Percentiles rank a stretch among this genome's conserved stretches.
Evolutionary conservation across 2,797 vertebrate species (phyloP).

Genomic region (Acropternis orthonyx): DNA sequence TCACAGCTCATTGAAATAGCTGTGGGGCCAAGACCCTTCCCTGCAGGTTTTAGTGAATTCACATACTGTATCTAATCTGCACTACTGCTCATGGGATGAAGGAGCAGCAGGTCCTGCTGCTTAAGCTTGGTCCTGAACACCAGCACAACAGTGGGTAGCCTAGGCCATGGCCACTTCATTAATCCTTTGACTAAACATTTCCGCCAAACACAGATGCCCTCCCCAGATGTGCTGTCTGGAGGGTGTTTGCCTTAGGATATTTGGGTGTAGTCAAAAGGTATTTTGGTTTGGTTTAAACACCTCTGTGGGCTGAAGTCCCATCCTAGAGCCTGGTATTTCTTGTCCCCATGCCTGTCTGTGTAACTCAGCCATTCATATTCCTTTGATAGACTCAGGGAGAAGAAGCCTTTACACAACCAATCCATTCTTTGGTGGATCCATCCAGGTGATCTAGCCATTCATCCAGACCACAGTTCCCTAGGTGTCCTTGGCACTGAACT

Average conservation of each 20-base stretch:
- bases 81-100: background rate
- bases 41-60: background rate
- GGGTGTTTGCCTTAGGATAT: background rate
- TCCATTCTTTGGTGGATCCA: background rate
- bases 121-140: background rate
- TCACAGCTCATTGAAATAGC: background rate
- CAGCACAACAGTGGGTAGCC: accelerated
- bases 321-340: background rate
- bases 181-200: background rate
- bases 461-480: background rate
- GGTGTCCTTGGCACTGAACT: background rate
- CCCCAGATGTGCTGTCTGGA: accelerated
- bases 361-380: background rate
- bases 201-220: accelerated
- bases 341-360: accelerated
- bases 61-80: accelerated
- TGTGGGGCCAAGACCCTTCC: background rate
- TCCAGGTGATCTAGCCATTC: accelerated
- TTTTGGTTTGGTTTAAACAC: background rate
- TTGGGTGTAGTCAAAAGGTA: accelerated
- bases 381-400: background rate
- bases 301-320: background rate
- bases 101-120: background rate
- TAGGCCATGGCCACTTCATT: background rate
- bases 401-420: background rate